Evolutionary conservation across 30 jellyfish, hydroid and myxozoan genomes (phyloP).

Genomic region (Aurelia aurita complex sp. Pacific): DNA sequence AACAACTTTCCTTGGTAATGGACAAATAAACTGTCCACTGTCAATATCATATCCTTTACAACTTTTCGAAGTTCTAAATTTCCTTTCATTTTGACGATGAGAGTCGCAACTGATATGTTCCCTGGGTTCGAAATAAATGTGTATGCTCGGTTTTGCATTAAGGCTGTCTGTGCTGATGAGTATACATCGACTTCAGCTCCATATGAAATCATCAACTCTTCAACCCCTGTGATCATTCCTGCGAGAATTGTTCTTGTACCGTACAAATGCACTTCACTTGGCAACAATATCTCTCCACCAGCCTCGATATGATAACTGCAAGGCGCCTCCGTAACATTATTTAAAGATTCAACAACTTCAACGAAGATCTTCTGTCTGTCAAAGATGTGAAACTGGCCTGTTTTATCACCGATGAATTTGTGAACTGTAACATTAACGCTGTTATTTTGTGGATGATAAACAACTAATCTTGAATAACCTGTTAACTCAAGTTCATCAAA

Average conservation of each 20-base stretch:
- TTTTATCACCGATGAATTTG: slow-evolving; percentile 62
- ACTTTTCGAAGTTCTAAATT: slow-evolving; percentile 49
- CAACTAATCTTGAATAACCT: slow-evolving; percentile 58
- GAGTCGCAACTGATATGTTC: slow-evolving; percentile 44
- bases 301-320: slow-evolving; percentile 55
- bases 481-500: slow-evolving; percentile 68
- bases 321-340: slow-evolving; percentile 66
- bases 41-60: slow-evolving; percentile 18
- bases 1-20: slow-evolving; percentile 61
- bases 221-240: slow-evolving; percentile 64
- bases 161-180: slow-evolving; percentile 67
- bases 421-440: slow-evolving; percentile 68
- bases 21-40: slow-evolving; percentile 28
- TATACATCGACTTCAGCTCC: slow-evolving; percentile 66
- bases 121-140: slow-evolving; percentile 58
- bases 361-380: slow-evolving; percentile 71
- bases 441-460: slow-evolving; percentile 31
- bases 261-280: slow-evolving; percentile 69
- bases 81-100: slow-evolving; percentile 50
- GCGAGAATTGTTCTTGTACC: slow-evolving; percentile 57
- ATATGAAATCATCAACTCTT: slow-evolving; percentile 32
- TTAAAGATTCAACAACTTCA: slow-evolving; percentile 63
- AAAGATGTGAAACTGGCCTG: slow-evolving; percentile 71
- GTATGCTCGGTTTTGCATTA: slow-evolving; percentile 34
- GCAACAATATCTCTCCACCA: slow-evolving; percentile 63